These are phyloP conservation scores for Chrysopilus asiliformis DNA, from an alignment of 2,888 invertebrate species.

Conservation along the genomic window DNA sequence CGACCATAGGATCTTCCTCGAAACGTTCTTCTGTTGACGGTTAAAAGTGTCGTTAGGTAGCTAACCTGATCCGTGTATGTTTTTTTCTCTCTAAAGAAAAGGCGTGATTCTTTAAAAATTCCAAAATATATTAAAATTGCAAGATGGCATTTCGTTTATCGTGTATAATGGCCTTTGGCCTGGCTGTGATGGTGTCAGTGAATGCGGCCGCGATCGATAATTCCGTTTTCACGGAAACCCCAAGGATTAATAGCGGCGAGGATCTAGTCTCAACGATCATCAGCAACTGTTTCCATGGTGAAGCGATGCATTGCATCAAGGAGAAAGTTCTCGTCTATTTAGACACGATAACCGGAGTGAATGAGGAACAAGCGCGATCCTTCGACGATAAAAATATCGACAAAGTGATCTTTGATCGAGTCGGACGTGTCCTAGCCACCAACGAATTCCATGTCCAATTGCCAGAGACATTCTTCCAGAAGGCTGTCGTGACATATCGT, in stretches of 20 bases:
- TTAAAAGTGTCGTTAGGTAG: no score
- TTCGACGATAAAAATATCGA: constrained; percentile 51
- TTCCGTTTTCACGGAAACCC: constrained; percentile 36
- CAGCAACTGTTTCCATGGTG: constrained; percentile 55
- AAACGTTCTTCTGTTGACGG: constrained; percentile 5
- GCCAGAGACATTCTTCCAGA: constrained; percentile 57
- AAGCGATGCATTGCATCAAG: constrained; percentile 61
- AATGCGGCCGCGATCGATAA: constrained; percentile 41
- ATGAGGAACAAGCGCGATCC: constrained; percentile 46
- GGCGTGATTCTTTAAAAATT: constrained; percentile 1
- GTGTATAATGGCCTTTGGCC: constrained; percentile 42
- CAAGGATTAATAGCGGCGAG: constrained; percentile 48
- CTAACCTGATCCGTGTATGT: no score
- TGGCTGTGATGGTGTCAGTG: constrained; percentile 40
- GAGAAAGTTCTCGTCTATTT: constrained; percentile 62
- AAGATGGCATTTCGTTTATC: constrained; percentile 30
- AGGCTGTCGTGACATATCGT: constrained; percentile 52
- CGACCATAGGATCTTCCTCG: constrained; percentile 4
- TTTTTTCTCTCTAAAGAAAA: no score
- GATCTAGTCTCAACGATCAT: constrained; percentile 56
- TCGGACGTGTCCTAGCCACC: constrained; percentile 54
- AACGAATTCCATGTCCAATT: constrained; percentile 60
- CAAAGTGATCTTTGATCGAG: constrained; percentile 59
- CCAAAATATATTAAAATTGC: constrained; percentile 4
- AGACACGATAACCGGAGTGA: constrained; percentile 53